These are phyloP conservation scores for Tinamus guttatus DNA, from an alignment of 2,113 vertebrate genomes.

Conservation along the genomic window DNA sequence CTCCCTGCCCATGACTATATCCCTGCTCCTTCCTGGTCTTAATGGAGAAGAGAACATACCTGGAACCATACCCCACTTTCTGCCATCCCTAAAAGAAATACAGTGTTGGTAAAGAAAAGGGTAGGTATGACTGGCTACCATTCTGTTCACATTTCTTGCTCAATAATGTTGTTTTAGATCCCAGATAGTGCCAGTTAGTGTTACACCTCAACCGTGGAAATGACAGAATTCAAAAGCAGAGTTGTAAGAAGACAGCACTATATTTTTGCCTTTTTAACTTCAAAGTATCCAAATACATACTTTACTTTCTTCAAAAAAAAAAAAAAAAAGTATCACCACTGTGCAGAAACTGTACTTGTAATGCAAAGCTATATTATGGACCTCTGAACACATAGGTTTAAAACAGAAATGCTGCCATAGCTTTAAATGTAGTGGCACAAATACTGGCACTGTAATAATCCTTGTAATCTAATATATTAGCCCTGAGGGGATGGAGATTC, in stretches of 20 bases:
- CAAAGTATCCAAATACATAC: neutral
- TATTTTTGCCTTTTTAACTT: neutral
- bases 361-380: conserved; percentile 58
- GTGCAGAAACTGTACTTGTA: neutral
- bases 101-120: neutral
- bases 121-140: neutral
- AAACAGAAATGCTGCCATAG: conserved; percentile 62
- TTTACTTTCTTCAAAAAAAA: conserved; percentile 6
- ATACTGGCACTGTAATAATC: conserved; percentile 52
- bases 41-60: neutral
- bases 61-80: neutral
- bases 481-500: conserved; percentile 29
- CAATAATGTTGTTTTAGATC: neutral
- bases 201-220: neutral
- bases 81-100: fast-evolving
- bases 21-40: neutral
- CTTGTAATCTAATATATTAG: conserved; percentile 66
- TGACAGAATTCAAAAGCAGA: neutral
- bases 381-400: conserved; percentile 41
- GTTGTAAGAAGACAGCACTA: neutral
- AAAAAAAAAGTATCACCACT: neutral
- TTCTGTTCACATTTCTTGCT: neutral
- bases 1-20: fast-evolving
- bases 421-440: conserved; percentile 65
- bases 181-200: neutral